Base-by-base conservation (phyloP, 1,140 invertebrate genomes). In the Diploscapter pachys region DNA sequence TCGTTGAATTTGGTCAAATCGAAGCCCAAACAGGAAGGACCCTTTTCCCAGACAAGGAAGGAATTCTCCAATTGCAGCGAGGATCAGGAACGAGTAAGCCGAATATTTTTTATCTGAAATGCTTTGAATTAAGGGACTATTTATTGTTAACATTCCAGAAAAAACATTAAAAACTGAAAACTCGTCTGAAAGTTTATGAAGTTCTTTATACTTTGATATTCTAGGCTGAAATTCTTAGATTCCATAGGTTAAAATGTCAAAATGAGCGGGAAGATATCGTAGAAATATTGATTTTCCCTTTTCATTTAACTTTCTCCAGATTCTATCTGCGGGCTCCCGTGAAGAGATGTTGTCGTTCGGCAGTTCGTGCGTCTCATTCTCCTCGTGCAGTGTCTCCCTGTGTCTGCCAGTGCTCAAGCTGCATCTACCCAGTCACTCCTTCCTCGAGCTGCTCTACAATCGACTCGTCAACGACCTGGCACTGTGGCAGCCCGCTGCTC, bases 401-500 rank as follows among this genome's bases (percentile, higher is more conserved):
- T 54, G 53, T 4, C 50, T 76, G 51, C 75, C 75, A 11, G 11
- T 56, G 1, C 50, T 76, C 0, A 55, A 62, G 48, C 51, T 76
- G 3, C 69, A 64, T n/a, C 65, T 76, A 31, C 69, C 69, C 3
- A 73, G 72, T 9, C 72, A 76, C 50, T 13, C 49, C 11, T 55
- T 55, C 55, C 48, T 76, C n/a, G 75, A 76, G 59, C 31, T 76
- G 51, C 69, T 76, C 55, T 76, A 76, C 62, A 76, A 76, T 59
- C 73, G 75, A 65, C 50, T 76, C 9, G 75, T 76, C 3, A 76
- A 76, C 48, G 75, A 76, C 59, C 63, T 76, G 68, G 75, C 75
- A 62, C 64, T 76, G 0, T 76, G 72, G 62, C 75, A 76, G 57
- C 75, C 75, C 9, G 63, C 68, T 2, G 68, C 75, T 0, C 75